Evolutionary conservation across 2,888 invertebrate species (phyloP), one percentile per base, ranked within the genome.

Genomic region (Cephus pygmeus): DNA sequence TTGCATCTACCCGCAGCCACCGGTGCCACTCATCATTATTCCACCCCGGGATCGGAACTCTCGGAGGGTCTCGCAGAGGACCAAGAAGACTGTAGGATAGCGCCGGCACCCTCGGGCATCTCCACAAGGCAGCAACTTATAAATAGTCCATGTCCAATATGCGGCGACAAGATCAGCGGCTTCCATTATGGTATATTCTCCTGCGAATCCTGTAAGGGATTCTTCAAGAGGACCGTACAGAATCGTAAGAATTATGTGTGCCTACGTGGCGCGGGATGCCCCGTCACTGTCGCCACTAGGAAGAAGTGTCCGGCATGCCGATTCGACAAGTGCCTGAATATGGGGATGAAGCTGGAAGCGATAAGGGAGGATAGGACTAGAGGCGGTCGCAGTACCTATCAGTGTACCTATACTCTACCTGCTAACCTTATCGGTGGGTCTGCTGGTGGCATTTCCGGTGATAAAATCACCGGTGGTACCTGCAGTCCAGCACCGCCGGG

Each of bases 101-200:
- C 34, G 92, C 92, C 94, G 91, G 93, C 94, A 90, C 94, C 94
- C 77, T 94, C 95, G 12, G 97, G 97, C 23, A 97, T 97, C 86
- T 97, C 97, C 11, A 91, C 91, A 0, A 92, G 97, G 71, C 97
- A 97, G 90, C 97, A 97, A 91, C 93, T 97, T 11, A 97, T 97
- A 84, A 97, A 97, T 91, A 97, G 98, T 85, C 98, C 98, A 0
- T 98, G 98, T 89, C 98, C 98, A 23, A 98, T 98, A 78, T 98
- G 98, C 91, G 98, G 97, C 4, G 98, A 98, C 92, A 97, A 98
- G 91, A 98, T 98, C 90, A 97, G 97, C 85, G 98, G 99, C 36
- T 99, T 98, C 92, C 99, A 99, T 92, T 99, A 99, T 92, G 99
- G 99, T 15, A 98, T 98, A 87, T 98, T 98, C 93, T 98, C 98